phyloP scores from a whole-genome alignment of 1,140 invertebrate genomes.

The Macrotrachela quadricornifera region DNA sequence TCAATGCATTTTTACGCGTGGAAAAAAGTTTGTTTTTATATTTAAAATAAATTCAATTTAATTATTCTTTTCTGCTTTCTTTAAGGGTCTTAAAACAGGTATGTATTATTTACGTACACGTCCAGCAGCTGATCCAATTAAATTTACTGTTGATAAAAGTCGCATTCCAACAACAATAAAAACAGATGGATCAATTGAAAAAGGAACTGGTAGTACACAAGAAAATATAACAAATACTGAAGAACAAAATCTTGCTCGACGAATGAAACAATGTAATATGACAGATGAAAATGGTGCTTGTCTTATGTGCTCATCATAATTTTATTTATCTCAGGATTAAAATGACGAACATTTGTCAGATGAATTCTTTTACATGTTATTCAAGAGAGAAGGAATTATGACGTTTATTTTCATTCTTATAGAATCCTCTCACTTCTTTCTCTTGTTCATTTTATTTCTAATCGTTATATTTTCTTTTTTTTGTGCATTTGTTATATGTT shows the following conservation, averaged over 20 bases:
- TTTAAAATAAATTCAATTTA: conserved; percentile 1
- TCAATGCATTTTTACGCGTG: conserved; percentile 97
- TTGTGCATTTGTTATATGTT: too few species aligned
- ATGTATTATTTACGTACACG: conserved; percentile 97
- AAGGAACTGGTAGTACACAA: neutral
- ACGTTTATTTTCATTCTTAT: too few species aligned
- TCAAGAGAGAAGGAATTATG: too few species aligned
- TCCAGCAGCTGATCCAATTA: conserved; percentile 78
- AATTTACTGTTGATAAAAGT: conserved; percentile 85
- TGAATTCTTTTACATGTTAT: neutral
- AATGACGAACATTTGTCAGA: neutral
- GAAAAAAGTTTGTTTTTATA: conserved; percentile 39
- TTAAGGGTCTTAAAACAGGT: conserved; percentile 80
- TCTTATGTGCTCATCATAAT: neutral
- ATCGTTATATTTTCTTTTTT: too few species aligned
- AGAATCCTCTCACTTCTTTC: too few species aligned
- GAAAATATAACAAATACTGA: neutral
- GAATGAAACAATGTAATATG: neutral
- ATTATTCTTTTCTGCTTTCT: conserved; percentile 34
- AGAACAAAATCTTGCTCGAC: neutral
- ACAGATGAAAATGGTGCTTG: neutral
- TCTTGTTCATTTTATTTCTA: too few species aligned
- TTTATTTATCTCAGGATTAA: neutral
- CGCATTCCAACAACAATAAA: conserved; percentile 34
- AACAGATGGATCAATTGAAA: neutral